Evolutionary conservation across 1,140 invertebrate genomes (phyloP), one percentile per base, ranked within the genome.

Genomic region (Drosophila nikananu): DNA sequence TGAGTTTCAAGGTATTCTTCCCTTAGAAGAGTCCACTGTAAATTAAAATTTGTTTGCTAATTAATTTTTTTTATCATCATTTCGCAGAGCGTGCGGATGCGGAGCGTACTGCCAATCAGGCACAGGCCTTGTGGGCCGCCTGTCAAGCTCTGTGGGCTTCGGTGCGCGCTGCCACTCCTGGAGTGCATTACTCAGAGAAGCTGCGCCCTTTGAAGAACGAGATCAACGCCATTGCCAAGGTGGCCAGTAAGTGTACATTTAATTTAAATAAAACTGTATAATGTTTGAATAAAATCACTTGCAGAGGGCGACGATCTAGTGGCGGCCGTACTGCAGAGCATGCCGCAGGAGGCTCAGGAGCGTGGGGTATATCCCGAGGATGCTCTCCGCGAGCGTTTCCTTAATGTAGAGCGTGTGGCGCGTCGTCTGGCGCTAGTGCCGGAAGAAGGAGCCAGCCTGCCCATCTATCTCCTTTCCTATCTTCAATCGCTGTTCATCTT

Each of bases 71-170:
- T 37, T 23, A 9, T 58, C 35, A 10, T 4, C 1, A 13, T 42
- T 58, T 21, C 15, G 17, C 90, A 98, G 97, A 94, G 49, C 95
- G 97, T 39, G 95, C 97, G 46, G 95, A 96, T 25, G 95, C 96
- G 30, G 98, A 99, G 81, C 96, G 95, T 82, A 95, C 95, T 67
- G 96, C 96, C 0, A 95, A 96, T 63, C 95, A 97, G 77, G 96
- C 97, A 6, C 97, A 98, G 92, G 95, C 97, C 37, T 94, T 99
- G 74, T 99, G 98, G 98, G 95, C 97, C 62, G 97, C 98, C 12
- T 98, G 97, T 91, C 97, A 98, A 87, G 95, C 97, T 19, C 94
- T 99, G 35, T 95, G 96, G 80, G 94, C 96, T 49, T 96, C 96
- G 7, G 95, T 99, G n/a, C 95, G 96, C 79, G 93, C 94, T 35